Percentiles rank a stretch among this genome's conserved stretches.
Conservation (phyloP, 2,113 vertebrate genomes). For the Chascanopsetta lugubris region DNA sequence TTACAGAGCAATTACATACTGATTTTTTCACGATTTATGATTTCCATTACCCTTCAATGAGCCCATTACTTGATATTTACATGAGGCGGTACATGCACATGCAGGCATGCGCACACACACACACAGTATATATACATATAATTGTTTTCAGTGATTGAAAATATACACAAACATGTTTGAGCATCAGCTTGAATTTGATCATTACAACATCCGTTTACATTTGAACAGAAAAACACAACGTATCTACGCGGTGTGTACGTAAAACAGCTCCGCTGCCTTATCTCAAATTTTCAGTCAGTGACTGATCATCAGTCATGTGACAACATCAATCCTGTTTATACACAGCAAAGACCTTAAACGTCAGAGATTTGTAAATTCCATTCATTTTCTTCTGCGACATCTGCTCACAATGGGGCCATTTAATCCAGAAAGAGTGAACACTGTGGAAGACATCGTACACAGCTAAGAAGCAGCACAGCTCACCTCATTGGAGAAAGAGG, state of each 20-base stretch:
- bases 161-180: neutral
- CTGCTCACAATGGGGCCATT: constrained; percentile 60
- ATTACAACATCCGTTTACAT: neutral
- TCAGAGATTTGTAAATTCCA: constrained; percentile 45
- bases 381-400: constrained; percentile 43
- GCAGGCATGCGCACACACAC: no score
- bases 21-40: no score
- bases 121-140: neutral
- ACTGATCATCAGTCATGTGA: constrained; percentile 3
- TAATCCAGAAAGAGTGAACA: constrained; percentile 45
- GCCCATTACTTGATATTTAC: no score
- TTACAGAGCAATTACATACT: no score
- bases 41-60: no score
- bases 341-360: constrained; percentile 17
- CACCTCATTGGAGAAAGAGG: constrained; percentile 28
- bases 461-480: constrained; percentile 26
- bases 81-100: no score
- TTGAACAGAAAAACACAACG: neutral
- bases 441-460: constrained; percentile 33
- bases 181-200: neutral
- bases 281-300: neutral
- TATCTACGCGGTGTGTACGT: no score
- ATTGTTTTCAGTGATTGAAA: neutral
- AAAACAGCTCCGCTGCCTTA: neutral
- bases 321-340: neutral